Base-by-base conservation (phyloP, 2,113 vertebrate species). In the Corythornis madagascariensis region DNA sequence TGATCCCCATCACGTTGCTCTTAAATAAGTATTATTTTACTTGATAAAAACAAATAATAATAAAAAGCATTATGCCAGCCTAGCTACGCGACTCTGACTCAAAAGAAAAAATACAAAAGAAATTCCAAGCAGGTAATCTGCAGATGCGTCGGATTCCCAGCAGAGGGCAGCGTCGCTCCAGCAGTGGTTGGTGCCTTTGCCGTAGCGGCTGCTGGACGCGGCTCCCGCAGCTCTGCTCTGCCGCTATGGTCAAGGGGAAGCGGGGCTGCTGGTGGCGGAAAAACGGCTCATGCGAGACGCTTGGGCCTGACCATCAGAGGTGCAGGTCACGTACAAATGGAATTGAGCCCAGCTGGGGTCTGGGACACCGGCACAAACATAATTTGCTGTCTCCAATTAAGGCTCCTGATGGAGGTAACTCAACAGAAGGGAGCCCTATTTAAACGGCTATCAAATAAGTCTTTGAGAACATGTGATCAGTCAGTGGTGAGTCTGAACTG, bases 161-260 rank as follows among this genome's bases (percentile, higher is more conserved):
- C 66, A 97, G 97, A 85, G 97, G 64, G 94, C 90, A 97, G 95
- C 71, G 63, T 89, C 35, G 28, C 52, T 73, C 40, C 92, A 94
- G 59, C 40, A 91, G 75, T 1, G 81, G 55, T 2, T 19, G 20
- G 13, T 4, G 8, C 21, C 28, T 28, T 21, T 3, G 55, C 10
- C 2, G 4, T 3, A 5, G 25, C 5, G 40, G 61, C 45, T 6
- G 48, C 52, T 4, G 61, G 47, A 2, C 9, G 6, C 1, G 9
- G 6, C 20, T 38, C 3, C 3, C 1, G 42, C 19, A 6, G 42
- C 28, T 8, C 33, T 7, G 47, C 22, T 2, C 66, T 13, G 35
- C 45, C 13, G 28, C 16, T 11, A 3, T 3, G 21, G 3, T 6
- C 13, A 1, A 2, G 33, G 35, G 47, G 29, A 29, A 2, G 35